These are phyloP conservation scores for Isichthys henryi DNA, from an alignment of 2,113 vertebrate genomes.

Conservation along the genomic window DNA sequence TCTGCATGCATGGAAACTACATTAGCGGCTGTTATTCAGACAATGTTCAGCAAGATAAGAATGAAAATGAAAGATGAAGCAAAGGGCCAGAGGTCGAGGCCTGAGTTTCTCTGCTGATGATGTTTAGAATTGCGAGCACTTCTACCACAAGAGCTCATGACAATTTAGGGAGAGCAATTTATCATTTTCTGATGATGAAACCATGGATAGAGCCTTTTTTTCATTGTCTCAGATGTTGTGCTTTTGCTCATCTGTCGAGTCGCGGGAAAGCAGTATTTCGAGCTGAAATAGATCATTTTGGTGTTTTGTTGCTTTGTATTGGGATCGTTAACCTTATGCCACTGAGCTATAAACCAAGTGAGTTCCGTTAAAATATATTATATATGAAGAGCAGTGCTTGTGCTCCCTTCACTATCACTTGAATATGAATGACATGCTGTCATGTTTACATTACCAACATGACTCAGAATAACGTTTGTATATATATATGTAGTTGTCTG, in stretches of 20 bases:
- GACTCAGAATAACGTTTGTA: slow-evolving; percentile 64
- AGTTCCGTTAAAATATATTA: slow-evolving; percentile 83
- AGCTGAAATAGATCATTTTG: slow-evolving; percentile 75
- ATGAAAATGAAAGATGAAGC: not conserved
- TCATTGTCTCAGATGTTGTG: slow-evolving; percentile 61
- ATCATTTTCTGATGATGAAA: slow-evolving; percentile 53
- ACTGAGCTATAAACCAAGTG: slow-evolving; percentile 75
- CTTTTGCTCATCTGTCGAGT: slow-evolving; percentile 57
- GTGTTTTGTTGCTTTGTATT: slow-evolving; percentile 62
- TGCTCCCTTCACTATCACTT: slow-evolving; percentile 89
- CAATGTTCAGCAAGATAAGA: not conserved
- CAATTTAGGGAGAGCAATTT: slow-evolving; percentile 63
- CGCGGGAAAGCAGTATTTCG: slow-evolving; percentile 58
- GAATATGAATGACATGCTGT: slow-evolving; percentile 86
- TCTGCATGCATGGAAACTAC: slow-evolving; percentile 37
- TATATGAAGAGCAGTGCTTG: slow-evolving; percentile 82
- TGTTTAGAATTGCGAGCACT: slow-evolving; percentile 51
- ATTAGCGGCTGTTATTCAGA: slow-evolving; percentile 57
- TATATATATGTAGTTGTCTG: not conserved
- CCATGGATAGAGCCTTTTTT: not conserved
- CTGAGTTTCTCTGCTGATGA: not conserved
- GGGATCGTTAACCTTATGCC: slow-evolving; percentile 84
- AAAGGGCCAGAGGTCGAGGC: not conserved
- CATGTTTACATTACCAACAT: slow-evolving; percentile 76
- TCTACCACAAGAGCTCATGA: slow-evolving; percentile 60